Evolutionary conservation across 2,113 vertebrate genomes (phyloP), one percentile per base, ranked within the genome.

Genomic region (Manacus vitellinus): DNA sequence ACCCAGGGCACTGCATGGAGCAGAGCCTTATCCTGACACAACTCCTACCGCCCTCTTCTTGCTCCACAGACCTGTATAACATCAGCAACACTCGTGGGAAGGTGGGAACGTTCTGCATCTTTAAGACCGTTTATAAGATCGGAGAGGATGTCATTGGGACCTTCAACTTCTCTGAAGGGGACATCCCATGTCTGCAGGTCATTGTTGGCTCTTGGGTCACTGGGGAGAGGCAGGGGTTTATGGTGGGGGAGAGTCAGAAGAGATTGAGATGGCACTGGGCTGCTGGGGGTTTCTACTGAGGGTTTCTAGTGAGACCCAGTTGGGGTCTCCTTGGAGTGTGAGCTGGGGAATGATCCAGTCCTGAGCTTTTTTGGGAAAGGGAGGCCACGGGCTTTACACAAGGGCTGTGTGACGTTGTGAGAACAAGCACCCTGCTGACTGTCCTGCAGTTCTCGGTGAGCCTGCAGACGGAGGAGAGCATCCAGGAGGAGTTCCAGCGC

Each of bases 61-160:
- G 89, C 18, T 94, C 65, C 84, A 15, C 96, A 99, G 99, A 99
- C 95, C 97, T 99, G 72, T 99, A 99, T 89, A 99, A 99, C 92
- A 99, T 99, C 98, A 99, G 99, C 94, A 99, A 99, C 65, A 95
- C 98, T 74, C 98, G 98, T 31, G 99, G 99, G 31, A 99, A 99
- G 92, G 99, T 99, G 89, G 99, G 99, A 14, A 99, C 99, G 2
- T 99, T 99, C 97, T 99, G 99, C 97, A 99, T 99, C 97, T 99
- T 99, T 97, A 99, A 99, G 96, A 99, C 98, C 0, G 98, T 99
- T 8, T 99, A 99, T 98, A 98, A 99, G 97, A 98, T 99, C 0
- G 99, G 99, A 24, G 99, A 99, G 91, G 99, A 99, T 19, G 98
- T 99, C 72, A 97, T 99, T 13, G 99, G 99, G 59, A 99, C 99